These are phyloP conservation scores for Phalloptychus januarius DNA, from an alignment of 2,797 vertebrate species.

Conservation along the genomic window DNA sequence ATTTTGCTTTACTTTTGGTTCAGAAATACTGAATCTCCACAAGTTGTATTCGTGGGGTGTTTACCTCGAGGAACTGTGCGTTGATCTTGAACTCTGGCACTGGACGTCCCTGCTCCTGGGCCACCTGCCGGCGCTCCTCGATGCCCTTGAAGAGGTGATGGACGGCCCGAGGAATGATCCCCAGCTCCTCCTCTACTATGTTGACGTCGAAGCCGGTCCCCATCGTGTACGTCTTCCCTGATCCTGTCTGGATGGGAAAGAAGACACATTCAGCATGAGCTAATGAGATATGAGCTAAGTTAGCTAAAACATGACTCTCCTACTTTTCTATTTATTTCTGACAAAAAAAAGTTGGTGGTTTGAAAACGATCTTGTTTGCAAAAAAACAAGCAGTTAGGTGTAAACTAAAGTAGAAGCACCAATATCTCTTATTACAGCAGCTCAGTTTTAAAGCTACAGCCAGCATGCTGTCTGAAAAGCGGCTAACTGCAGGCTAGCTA, in stretches of 20 bases:
- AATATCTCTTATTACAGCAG: not conserved
- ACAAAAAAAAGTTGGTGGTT: not conserved
- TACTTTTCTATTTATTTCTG: not conserved
- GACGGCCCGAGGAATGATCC: constrained; percentile 92
- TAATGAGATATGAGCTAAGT: not conserved
- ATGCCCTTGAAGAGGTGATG: constrained; percentile 89
- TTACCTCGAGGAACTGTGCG: constrained; percentile 95
- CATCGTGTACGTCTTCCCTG: constrained; percentile 97
- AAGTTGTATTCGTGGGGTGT: not conserved
- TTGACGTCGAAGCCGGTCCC: constrained; percentile 94
- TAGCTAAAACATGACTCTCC: not conserved
- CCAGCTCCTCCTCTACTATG: constrained; percentile 86
- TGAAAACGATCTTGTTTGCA: not conserved
- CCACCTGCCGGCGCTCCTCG: constrained; percentile 85
- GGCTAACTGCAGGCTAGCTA: not conserved
- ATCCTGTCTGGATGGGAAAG: constrained; percentile 84
- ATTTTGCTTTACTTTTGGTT: constrained; percentile 33
- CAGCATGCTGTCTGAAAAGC: not conserved
- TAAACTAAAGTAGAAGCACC: not conserved
- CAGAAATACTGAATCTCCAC: not conserved
- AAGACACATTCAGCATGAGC: not conserved
- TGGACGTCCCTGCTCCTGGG: constrained; percentile 86
- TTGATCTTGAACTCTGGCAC: constrained; percentile 95
- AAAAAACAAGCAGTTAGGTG: not conserved
- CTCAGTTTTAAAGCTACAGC: not conserved